phyloP scores from a whole-genome alignment of 2,797 vertebrate genomes.

The Microtus obscurus region DNA sequence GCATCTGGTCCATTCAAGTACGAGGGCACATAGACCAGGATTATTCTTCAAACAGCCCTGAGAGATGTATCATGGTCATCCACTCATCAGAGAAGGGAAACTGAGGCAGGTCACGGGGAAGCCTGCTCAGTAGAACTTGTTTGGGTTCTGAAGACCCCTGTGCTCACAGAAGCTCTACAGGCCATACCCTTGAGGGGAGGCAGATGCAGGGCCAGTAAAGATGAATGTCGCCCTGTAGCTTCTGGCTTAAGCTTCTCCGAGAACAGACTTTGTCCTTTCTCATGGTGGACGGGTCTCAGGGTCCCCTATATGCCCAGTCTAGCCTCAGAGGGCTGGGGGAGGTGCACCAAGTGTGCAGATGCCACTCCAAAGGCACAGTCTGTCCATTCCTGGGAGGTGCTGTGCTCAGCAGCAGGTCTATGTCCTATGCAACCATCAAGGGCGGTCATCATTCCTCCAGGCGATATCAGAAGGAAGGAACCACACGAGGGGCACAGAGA shows the following conservation, averaged over 20 bases:
- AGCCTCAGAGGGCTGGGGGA: neutral
- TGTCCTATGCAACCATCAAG: neutral
- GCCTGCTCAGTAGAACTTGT: conserved; percentile 20
- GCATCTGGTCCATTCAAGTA: neutral
- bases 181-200: neutral
- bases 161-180: conserved; percentile 19
- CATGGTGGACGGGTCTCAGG: neutral
- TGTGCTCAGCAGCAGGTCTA: neutral
- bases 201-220: neutral
- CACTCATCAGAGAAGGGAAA: conserved; percentile 58
- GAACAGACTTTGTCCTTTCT: neutral
- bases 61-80: conserved; percentile 66
- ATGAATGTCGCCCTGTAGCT: neutral
- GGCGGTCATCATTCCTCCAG: neutral
- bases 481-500: neutral
- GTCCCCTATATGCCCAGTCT: neutral
- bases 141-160: conserved; percentile 62
- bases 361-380: neutral
- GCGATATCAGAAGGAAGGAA: neutral
- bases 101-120: conserved; percentile 49
- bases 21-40: neutral
- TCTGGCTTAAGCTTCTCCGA: neutral
- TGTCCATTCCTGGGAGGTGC: neutral
- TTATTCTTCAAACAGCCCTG: conserved; percentile 68
- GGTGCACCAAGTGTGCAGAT: neutral